Conservation (phyloP, 2,113 vertebrate genomes). For the Tetrax tetrax region DNA sequence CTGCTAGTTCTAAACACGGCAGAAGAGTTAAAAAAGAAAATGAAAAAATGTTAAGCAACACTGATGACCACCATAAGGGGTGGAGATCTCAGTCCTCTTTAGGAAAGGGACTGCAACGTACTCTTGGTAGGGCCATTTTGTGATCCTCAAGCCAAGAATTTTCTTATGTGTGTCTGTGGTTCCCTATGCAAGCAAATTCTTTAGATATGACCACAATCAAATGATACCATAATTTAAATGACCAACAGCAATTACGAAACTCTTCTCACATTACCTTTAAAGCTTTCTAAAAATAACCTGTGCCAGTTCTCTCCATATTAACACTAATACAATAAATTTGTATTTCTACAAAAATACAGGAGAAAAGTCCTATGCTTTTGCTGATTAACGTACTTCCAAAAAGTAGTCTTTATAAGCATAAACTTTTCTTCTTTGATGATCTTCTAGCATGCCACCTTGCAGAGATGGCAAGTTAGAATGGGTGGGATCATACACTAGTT, state of each 20-base stretch:
- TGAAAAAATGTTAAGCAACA: not conserved
- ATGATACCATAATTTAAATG: fast-evolving
- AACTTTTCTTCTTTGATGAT: not conserved
- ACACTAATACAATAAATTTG: not conserved
- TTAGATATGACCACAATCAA: not conserved
- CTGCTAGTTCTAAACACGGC: not conserved
- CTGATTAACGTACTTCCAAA: not conserved
- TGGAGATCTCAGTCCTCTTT: not conserved
- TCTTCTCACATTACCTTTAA: not conserved
- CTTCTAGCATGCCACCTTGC: not conserved
- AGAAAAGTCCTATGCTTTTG: not conserved
- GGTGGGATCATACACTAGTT: constrained; percentile 3
- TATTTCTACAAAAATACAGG: not conserved
- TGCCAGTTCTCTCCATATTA: not conserved
- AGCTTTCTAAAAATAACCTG: not conserved
- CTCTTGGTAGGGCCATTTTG: not conserved
- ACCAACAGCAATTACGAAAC: not conserved
- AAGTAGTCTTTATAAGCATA: not conserved
- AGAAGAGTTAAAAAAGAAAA: not conserved
- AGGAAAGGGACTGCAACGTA: not conserved
- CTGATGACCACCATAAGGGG: fast-evolving
- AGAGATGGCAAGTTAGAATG: not conserved
- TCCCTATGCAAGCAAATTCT: not conserved
- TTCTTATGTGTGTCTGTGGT: fast-evolving
- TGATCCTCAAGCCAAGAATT: not conserved